phyloP scores from a whole-genome alignment of 2,113 vertebrate genomes.

The Heteronetta atricapilla region DNA sequence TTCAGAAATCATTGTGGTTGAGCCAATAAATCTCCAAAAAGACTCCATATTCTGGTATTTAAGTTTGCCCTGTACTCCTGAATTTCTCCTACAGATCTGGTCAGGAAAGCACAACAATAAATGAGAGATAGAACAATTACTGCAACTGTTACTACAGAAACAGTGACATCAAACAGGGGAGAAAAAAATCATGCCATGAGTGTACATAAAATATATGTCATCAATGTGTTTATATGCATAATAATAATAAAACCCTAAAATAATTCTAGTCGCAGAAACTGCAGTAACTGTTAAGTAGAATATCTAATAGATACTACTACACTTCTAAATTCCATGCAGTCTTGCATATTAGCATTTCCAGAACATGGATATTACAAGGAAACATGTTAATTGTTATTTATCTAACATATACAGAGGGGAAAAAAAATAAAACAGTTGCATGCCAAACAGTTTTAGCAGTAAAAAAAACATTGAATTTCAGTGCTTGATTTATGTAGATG shows the following conservation, averaged over 20 bases:
- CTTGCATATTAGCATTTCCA: neutral
- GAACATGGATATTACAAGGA: neutral
- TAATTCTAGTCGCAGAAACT: neutral
- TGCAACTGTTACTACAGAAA: neutral
- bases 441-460: neutral
- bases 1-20: fast-evolving
- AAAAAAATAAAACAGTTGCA: neutral
- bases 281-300: neutral
- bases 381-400: neutral
- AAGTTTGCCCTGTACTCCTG: neutral
- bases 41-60: neutral
- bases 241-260: neutral
- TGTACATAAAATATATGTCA: neutral
- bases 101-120: neutral
- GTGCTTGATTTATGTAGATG: neutral
- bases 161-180: neutral
- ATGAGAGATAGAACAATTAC: neutral
- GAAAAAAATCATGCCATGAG: neutral
- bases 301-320: neutral
- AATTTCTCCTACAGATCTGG: neutral
- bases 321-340: neutral
- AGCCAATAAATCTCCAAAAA: neutral
- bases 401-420: neutral
- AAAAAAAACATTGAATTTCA: neutral
- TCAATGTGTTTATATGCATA: neutral